These are phyloP conservation scores for Bettongia penicillata DNA, from an alignment of 2,113 vertebrate species.

Conservation along the genomic window DNA sequence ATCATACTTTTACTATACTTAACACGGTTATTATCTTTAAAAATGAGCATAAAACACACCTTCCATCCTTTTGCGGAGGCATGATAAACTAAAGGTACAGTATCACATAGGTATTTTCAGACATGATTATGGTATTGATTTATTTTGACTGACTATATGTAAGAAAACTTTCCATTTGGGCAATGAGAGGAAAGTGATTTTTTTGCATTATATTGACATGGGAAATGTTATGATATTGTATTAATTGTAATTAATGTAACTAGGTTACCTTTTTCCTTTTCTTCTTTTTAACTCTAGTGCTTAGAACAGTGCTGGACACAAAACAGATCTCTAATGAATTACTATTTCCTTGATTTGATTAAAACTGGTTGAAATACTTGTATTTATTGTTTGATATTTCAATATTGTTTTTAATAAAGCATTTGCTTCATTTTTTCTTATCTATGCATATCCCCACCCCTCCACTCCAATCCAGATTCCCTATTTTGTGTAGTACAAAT, in stretches of 20 bases:
- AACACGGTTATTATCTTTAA: neutral
- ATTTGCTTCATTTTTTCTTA: neutral
- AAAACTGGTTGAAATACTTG: neutral
- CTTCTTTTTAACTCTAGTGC: neutral
- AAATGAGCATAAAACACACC: neutral
- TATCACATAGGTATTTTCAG: neutral
- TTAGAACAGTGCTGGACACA: no score
- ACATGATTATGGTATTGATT: neutral
- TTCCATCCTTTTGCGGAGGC: neutral
- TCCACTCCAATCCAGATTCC: neutral
- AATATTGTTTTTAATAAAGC: neutral
- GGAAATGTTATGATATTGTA: no score
- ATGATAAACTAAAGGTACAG: neutral
- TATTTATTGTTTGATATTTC: neutral
- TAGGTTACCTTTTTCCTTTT: neutral
- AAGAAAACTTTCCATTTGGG: neutral
- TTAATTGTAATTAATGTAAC: neutral
- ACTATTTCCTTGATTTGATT: neutral
- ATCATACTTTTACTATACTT: neutral
- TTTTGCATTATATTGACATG: neutral
- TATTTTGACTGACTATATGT: neutral
- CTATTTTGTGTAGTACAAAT: neutral
- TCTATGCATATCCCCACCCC: neutral
- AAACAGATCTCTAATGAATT: no score
- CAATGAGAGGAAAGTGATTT: neutral